phyloP scores from a whole-genome alignment of 1,140 invertebrate species.

The Aphelenchoides fujianensis region DNA sequence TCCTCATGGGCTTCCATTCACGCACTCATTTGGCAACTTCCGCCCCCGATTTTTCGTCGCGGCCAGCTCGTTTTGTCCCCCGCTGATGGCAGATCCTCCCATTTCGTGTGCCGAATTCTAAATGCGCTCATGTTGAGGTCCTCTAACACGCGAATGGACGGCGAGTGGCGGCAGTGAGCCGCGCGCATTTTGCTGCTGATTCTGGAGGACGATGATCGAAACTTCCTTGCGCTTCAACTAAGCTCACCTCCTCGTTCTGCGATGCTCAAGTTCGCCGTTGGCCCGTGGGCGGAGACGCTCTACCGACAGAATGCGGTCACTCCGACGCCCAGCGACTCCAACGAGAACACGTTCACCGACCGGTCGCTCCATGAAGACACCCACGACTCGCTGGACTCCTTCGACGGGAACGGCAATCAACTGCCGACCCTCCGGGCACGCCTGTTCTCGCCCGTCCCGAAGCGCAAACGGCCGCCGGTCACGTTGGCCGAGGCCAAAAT shows the following conservation, averaged over 20 bases:
- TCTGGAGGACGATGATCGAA: no score
- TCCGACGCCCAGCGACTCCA: conserved; percentile 6
- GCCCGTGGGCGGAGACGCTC: conserved; percentile 43
- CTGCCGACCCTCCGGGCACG: neutral
- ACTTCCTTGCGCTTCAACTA: neutral
- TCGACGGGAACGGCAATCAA: conserved; percentile 1
- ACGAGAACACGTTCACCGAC: neutral
- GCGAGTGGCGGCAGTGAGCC: neutral
- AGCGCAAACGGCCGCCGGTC: neutral
- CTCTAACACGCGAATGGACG: no score
- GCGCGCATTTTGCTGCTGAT: no score
- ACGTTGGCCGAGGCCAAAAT: conserved; percentile 13
- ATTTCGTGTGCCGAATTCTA: no score
- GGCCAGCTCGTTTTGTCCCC: no score
- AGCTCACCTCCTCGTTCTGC: neutral
- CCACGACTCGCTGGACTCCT: neutral
- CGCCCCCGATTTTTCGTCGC: no score
- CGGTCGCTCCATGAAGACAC: neutral
- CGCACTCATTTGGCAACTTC: no score
- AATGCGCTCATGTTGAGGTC: no score
- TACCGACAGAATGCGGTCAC: conserved; percentile 23
- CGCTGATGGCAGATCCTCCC: no score
- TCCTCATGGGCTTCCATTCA: no score
- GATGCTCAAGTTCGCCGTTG: conserved; percentile 55
- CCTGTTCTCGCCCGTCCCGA: neutral